Evolutionary conservation across 2,888 invertebrate species (phyloP), one percentile per base, ranked within the genome.

Genomic region (Lasioglossum calceatum): DNA sequence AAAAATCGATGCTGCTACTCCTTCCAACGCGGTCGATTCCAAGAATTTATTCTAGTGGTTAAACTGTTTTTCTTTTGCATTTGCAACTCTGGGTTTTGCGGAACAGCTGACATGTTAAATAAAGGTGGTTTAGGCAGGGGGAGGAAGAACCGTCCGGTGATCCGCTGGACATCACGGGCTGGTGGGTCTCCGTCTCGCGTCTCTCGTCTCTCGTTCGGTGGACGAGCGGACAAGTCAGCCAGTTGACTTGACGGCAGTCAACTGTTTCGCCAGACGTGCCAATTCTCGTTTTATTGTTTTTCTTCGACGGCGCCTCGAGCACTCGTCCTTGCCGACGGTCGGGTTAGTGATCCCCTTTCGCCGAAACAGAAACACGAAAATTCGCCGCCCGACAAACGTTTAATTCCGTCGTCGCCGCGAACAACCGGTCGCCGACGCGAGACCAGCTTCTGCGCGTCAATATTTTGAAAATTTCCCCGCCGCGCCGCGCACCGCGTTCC

Each of bases 251-350:
- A 87, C 91, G 90, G 87, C 89, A 85, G 89, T 91, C 91, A 91
- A 91, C 90, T 89, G 90, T 91, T 90, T 91, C 90, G 91, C 91
- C 91, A 91, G 91, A 91, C 91, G 90, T 91, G 84, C 91, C 89
- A 91, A 91, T 91, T 91, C 90, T 86, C 87, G 86, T 90, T 89
- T 91, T 90, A 90, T 91, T 91, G 89, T 91, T 91, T 89, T 85
- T 91, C 90, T 91, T 90, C 82, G 91, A 36, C 87, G 85, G 79
- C 88, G 88, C 81, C 85, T 80, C 82, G 71, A 50, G 78, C 86
- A 80, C 84, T 84, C 91, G 91, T 91, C 91, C 90, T 91, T 91
- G 91, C 90, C 91, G 88, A 84, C 84, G 79, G 81, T 88, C 90
- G 88, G 90, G 85, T 90, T 91, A 90, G 71, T 88, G 91, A 81